Evolutionary conservation across 2,113 vertebrate species (phyloP).

Genomic region (Hymenochirus boettgeri): DNA sequence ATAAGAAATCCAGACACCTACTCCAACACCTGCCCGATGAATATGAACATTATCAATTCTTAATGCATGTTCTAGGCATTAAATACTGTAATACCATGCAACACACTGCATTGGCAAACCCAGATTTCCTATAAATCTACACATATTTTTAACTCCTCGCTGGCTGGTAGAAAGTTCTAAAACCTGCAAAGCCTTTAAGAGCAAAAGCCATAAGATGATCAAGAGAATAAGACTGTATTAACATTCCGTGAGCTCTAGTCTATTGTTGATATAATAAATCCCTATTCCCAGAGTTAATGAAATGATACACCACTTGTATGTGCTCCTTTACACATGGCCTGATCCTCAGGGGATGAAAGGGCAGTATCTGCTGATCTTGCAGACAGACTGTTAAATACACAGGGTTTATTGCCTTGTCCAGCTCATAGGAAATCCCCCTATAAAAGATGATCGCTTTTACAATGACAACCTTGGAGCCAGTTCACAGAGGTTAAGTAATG

Average conservation of each 20-base stretch:
- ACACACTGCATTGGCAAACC: too few species aligned
- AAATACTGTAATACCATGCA: too few species aligned
- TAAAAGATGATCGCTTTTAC: neutral
- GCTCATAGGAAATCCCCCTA: neutral
- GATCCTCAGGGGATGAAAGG: neutral
- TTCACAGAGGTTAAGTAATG: slow-evolving; percentile 29
- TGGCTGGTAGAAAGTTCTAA: too few species aligned
- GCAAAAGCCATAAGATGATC: too few species aligned
- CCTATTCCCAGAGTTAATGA: neutral
- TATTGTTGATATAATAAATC: slow-evolving; percentile 5
- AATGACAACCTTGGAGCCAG: slow-evolving; percentile 1
- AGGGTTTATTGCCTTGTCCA: neutral
- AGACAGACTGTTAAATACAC: slow-evolving; percentile 1
- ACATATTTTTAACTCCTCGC: too few species aligned
- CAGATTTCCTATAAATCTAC: too few species aligned
- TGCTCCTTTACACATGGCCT: neutral
- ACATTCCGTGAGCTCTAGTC: neutral
- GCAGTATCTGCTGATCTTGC: neutral
- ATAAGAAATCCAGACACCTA: too few species aligned
- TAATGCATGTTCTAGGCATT: too few species aligned
- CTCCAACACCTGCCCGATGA: too few species aligned
- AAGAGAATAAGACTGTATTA: neutral
- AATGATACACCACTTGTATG: neutral
- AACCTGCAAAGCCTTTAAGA: too few species aligned
- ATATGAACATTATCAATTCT: too few species aligned